Evolutionary conservation across 2,797 vertebrate genomes (phyloP).

Genomic region (Crossoptilon crossoptilon): DNA sequence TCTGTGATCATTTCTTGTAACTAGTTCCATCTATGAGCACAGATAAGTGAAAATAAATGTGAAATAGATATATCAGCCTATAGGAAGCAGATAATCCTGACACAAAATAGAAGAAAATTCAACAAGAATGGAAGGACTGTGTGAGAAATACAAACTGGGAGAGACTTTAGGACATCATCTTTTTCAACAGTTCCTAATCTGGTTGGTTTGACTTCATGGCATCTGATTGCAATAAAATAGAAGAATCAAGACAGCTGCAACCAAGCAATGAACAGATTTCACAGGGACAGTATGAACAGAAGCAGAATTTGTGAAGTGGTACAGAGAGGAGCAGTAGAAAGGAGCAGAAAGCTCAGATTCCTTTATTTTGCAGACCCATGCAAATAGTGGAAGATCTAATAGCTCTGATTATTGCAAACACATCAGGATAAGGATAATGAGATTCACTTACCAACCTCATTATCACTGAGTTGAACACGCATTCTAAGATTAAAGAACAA

Average conservation of each 20-base stretch:
- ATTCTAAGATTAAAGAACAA: not conserved
- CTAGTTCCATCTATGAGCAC: not conserved
- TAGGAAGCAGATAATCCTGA: not conserved
- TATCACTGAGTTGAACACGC: not conserved
- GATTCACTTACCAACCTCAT: not conserved
- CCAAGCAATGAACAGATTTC: not conserved
- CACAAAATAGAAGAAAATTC: not conserved
- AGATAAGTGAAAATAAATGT: not conserved
- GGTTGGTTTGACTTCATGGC: not conserved
- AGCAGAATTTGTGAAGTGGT: not conserved
- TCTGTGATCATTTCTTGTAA: not conserved
- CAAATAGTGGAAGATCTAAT: not conserved
- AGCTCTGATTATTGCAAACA: not conserved
- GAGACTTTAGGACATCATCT: rapidly evolving
- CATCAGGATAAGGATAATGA: not conserved
- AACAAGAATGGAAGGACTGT: not conserved
- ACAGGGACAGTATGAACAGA: not conserved
- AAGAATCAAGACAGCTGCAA: not conserved
- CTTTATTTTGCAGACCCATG: not conserved
- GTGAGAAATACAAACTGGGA: not conserved
- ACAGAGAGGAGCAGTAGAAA: not conserved
- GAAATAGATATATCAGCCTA: not conserved
- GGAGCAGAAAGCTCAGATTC: not conserved
- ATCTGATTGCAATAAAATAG: not conserved
- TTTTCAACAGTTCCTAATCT: not conserved